Base-by-base conservation (phyloP, 2,888 invertebrate species). In the Polietes domitor region DNA sequence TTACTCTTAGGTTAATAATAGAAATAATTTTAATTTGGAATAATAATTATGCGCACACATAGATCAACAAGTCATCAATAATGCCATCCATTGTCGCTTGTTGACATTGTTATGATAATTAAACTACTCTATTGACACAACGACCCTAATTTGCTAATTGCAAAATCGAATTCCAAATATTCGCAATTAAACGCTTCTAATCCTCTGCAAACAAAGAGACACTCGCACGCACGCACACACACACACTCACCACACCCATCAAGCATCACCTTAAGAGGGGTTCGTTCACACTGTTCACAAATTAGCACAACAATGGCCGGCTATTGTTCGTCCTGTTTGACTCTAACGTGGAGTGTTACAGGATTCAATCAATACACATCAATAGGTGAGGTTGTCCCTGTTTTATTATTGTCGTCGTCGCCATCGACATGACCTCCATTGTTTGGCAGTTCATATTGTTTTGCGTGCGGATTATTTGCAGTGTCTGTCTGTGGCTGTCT, bases 301-400 rank as follows among this genome's bases (percentile, higher is more conserved):
- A 73, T 73, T 73, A 73, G 19, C 17, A 73, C 43, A 73, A 73
- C 58, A 73, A 43, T 43, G 53, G 24, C 24, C 15, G 21, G 2
- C 41, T 43, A 41, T 72, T 72, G 55, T 72, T 55, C 58, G n/a
- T 21, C 19, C 15, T 21, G 12, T 37, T 68, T 68, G 68, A 43
- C 43, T 21, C 12, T 41, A 21, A 32, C 71, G 75, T 76, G 78
- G 68, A 76, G 50, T 61, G 50, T 81, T 81, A 77, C 79, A 61
- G 81, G 76, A 81, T 81, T 81, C 81, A 78, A 84, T 79, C 84
- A 84, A 83, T 83, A 83, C 79, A 74, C 61, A 77, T 80, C 77
- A 83, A 81, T 84, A 79, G 68, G 68, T 68, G 43, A 41, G 61
- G 65, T 65, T 65, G 65, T 24, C 61, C 61, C 32, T 61, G 61